Evolutionary conservation across 2,888 invertebrate species (phyloP).

Genomic region (Oxytorus armatus): DNA sequence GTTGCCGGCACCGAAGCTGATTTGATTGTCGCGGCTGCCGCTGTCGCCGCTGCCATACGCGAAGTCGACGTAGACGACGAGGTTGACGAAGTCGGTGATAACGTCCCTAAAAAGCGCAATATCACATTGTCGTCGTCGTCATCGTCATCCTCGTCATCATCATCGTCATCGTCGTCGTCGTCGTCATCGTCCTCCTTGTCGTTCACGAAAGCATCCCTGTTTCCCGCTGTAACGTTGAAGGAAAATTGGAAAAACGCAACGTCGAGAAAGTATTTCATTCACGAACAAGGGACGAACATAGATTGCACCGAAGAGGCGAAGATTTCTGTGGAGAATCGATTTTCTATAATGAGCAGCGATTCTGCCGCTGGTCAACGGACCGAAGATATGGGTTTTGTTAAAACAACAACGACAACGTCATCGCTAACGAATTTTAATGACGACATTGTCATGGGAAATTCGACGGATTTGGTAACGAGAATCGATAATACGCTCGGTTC

Average conservation of each 20-base stretch:
- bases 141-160: constrained; percentile 57
- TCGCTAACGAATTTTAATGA: constrained; percentile 31
- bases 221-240: not conserved
- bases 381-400: constrained; percentile 84
- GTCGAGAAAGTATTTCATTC: not conserved
- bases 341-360: constrained; percentile 69
- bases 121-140: constrained; percentile 60
- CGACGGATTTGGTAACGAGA: constrained; percentile 22
- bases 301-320: constrained; percentile 29
- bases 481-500: constrained; percentile 25
- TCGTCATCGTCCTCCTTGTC: constrained; percentile 23
- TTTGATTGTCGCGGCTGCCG: constrained; percentile 77
- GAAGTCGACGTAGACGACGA: constrained; percentile 62
- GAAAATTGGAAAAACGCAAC: not conserved
- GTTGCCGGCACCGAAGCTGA: constrained; percentile 72
- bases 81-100: constrained; percentile 62
- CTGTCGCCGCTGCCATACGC: constrained; percentile 66
- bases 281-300: not conserved
- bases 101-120: constrained; percentile 58
- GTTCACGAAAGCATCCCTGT: constrained; percentile 13
- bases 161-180: constrained; percentile 40
- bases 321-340: constrained; percentile 44
- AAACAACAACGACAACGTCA: constrained; percentile 75
- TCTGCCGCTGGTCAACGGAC: constrained; percentile 83
- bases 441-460: constrained; percentile 58